Evolutionary conservation across 2,113 vertebrate genomes (phyloP).

Genomic region (Malurus melanocephalus): DNA sequence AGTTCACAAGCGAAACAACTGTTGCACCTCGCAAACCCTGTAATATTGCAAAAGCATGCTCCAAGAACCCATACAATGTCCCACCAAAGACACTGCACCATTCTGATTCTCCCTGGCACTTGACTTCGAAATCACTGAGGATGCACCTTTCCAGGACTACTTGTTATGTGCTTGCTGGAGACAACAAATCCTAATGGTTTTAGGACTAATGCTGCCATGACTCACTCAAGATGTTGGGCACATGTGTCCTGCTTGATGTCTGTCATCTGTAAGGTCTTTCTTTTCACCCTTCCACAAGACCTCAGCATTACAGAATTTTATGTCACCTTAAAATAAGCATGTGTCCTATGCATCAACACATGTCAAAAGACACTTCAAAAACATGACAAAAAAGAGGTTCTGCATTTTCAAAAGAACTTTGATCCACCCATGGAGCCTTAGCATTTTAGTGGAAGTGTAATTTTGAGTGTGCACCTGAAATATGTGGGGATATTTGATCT

Average conservation of each 20-base stretch:
- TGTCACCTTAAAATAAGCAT: background rate
- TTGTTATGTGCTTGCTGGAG: background rate
- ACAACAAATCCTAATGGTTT: background rate
- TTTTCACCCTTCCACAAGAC: background rate
- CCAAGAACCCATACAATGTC: background rate
- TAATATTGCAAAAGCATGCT: background rate
- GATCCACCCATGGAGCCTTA: background rate
- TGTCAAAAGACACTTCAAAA: background rate
- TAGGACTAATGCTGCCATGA: background rate
- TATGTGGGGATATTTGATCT: background rate
- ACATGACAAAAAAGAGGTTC: background rate
- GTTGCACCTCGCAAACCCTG: background rate
- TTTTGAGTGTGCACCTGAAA: conserved; percentile 44
- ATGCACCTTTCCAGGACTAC: background rate
- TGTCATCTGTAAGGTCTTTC: background rate
- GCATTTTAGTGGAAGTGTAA: conserved; percentile 2
- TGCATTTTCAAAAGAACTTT: background rate
- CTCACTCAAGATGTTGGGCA: background rate
- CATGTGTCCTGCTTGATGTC: background rate
- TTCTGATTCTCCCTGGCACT: background rate
- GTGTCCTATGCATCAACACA: background rate
- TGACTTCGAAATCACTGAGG: background rate
- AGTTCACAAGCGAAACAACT: background rate
- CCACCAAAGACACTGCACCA: background rate
- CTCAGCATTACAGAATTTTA: background rate